Conservation (phyloP, 1,140 invertebrate species). For the Brachionus paranguensis region DNA sequence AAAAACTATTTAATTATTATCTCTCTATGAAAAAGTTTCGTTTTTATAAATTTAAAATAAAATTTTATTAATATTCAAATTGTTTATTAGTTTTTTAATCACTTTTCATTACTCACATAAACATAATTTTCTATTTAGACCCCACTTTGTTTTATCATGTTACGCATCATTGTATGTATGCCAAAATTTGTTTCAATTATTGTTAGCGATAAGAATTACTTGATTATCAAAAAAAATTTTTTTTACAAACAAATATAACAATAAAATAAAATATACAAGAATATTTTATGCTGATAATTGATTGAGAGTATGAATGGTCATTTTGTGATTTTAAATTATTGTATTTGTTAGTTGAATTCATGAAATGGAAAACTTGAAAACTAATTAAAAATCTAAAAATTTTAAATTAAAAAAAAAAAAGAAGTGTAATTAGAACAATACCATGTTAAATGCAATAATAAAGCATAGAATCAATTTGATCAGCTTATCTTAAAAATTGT, state of each 20-base stretch:
- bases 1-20: background rate
- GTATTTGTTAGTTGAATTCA: too few relatives aligned
- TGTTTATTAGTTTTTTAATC: background rate
- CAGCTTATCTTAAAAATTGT: too few relatives aligned
- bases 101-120: background rate
- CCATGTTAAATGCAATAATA: too few relatives aligned
- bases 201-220: background rate
- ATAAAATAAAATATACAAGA: background rate
- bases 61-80: too few relatives aligned
- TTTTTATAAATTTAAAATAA: background rate
- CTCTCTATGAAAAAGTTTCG: background rate
- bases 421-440: too few relatives aligned
- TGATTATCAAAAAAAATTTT: background rate
- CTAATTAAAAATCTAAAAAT: too few relatives aligned
- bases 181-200: background rate
- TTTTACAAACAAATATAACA: background rate
- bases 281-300: background rate
- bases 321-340: too few relatives aligned
- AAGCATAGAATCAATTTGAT: too few relatives aligned
- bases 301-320: too few relatives aligned
- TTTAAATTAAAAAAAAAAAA: too few relatives aligned
- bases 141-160: background rate
- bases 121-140: background rate
- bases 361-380: too few relatives aligned
- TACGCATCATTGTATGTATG: background rate